Evolutionary conservation across 2,113 vertebrate genomes (phyloP).

Genomic region (Equus przewalskii): DNA sequence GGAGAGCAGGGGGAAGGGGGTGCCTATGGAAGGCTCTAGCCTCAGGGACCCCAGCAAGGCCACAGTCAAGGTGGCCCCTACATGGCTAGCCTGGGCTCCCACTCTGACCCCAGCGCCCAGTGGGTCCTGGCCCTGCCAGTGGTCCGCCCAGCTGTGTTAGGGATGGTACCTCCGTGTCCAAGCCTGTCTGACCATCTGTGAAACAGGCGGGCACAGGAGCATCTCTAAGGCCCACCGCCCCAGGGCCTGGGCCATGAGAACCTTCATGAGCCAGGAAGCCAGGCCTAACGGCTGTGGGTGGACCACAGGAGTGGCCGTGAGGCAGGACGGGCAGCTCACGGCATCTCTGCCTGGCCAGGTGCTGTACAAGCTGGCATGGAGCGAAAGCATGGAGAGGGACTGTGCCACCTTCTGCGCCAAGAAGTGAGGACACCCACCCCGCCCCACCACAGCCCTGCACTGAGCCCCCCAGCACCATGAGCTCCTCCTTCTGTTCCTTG

Average conservation of each 20-base stretch:
- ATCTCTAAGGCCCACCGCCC: not conserved
- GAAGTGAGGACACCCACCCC: constrained; percentile 58
- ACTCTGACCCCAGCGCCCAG: not conserved
- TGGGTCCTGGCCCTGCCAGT: not conserved
- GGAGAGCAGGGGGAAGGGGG: not conserved
- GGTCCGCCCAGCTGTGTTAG: rapidly evolving
- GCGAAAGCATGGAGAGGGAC: constrained; percentile 88
- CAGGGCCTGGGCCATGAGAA: not conserved
- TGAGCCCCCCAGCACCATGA: not conserved
- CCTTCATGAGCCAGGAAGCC: not conserved
- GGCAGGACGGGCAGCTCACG: not conserved
- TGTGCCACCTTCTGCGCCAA: constrained; percentile 95
- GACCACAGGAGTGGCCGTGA: rapidly evolving
- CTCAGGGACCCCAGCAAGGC: not conserved
- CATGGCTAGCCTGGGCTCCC: not conserved
- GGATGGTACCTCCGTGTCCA: rapidly evolving
- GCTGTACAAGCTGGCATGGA: constrained; percentile 98
- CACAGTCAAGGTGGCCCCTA: not conserved
- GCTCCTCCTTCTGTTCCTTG: not conserved
- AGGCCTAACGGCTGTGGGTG: not conserved
- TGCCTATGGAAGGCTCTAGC: not conserved
- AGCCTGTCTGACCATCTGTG: not conserved
- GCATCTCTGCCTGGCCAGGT: constrained; percentile 88
- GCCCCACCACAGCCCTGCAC: not conserved
- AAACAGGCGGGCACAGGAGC: not conserved